These are phyloP conservation scores for Tetropium fuscum DNA, from an alignment of 2,888 invertebrate genomes.

Conservation along the genomic window DNA sequence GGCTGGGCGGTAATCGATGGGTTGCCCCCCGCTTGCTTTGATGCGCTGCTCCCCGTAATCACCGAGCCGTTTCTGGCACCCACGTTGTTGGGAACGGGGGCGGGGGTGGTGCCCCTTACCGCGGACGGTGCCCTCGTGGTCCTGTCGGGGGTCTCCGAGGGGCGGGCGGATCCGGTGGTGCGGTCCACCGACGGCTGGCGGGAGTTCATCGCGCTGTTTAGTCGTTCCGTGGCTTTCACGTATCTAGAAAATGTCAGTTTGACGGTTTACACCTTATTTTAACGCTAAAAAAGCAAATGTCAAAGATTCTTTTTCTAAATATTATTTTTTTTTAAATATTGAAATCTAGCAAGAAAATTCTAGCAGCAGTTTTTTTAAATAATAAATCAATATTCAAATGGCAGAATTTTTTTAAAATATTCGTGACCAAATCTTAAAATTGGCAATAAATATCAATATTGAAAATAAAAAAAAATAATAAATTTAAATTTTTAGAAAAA, in stretches of 20 bases:
- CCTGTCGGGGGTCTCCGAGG: slow-evolving; percentile 65
- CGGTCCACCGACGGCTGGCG: slow-evolving; percentile 85
- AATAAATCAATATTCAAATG: too few relatives aligned
- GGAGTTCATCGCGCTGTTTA: slow-evolving; percentile 71
- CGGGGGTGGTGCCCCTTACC: slow-evolving; percentile 69
- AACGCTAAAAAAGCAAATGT: too few relatives aligned
- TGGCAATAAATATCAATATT: too few relatives aligned
- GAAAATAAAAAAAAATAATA: too few relatives aligned
- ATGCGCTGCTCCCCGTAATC: slow-evolving; percentile 69
- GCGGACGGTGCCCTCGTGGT: slow-evolving; percentile 70
- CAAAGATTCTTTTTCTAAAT: too few relatives aligned
- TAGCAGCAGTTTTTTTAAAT: too few relatives aligned
- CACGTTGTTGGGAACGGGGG: slow-evolving; percentile 48
- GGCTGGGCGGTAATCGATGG: slow-evolving; percentile 60
- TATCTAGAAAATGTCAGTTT: slow-evolving; percentile 68
- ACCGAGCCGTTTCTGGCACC: slow-evolving; percentile 75
- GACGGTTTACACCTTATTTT: too few relatives aligned
- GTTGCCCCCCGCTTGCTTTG: slow-evolving; percentile 51
- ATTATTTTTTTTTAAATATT: too few relatives aligned
- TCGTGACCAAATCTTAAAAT: too few relatives aligned
- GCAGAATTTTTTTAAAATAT: too few relatives aligned
- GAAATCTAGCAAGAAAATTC: too few relatives aligned
- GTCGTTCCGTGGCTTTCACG: slow-evolving; percentile 75
- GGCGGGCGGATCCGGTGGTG: slow-evolving; percentile 43
- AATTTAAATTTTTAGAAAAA: too few relatives aligned